A percentile compares a stretch with the other conserved stretches of the same genome.
These are phyloP conservation scores for Istiophorus platypterus DNA, from an alignment of 2,113 vertebrate genomes.

Conservation along the genomic window DNA sequence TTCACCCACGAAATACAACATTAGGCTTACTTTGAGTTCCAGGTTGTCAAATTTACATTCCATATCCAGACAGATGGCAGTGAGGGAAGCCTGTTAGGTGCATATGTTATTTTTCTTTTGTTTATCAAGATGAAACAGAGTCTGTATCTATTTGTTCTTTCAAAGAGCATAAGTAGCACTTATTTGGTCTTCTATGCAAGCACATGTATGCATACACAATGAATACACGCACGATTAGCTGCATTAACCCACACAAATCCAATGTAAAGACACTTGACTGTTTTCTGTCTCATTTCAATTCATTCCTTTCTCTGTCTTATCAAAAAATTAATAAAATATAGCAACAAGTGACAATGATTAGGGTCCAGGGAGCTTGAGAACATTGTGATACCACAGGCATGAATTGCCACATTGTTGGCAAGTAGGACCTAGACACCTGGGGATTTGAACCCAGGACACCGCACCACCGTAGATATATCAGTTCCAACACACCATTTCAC, in stretches of 20 bases:
- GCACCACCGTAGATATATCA: no score
- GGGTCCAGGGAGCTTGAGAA: no score
- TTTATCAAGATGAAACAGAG: conserved; percentile 44
- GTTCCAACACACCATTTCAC: no score
- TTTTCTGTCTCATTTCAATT: conserved; percentile 20
- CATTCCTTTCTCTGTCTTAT: background rate
- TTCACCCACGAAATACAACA: background rate
- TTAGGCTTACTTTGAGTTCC: conserved; percentile 5
- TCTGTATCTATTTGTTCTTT: conserved; percentile 48
- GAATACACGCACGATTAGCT: background rate
- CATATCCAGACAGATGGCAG: conserved; percentile 51
- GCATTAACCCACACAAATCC: conserved; percentile 10
- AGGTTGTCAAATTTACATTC: conserved; percentile 37
- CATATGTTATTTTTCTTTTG: conserved; percentile 53
- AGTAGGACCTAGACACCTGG: no score
- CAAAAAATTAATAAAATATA: no score
- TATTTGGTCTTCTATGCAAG: conserved; percentile 14
- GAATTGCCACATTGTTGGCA: no score
- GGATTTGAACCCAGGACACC: no score
- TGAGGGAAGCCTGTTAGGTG: conserved; percentile 48
- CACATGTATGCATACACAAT: background rate
- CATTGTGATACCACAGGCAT: no score
- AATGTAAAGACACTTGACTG: background rate
- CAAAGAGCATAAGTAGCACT: conserved; percentile 29
- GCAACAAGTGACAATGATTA: no score